Conservation (phyloP, 2,113 vertebrate genomes). For the Pterocles burchelli region DNA sequence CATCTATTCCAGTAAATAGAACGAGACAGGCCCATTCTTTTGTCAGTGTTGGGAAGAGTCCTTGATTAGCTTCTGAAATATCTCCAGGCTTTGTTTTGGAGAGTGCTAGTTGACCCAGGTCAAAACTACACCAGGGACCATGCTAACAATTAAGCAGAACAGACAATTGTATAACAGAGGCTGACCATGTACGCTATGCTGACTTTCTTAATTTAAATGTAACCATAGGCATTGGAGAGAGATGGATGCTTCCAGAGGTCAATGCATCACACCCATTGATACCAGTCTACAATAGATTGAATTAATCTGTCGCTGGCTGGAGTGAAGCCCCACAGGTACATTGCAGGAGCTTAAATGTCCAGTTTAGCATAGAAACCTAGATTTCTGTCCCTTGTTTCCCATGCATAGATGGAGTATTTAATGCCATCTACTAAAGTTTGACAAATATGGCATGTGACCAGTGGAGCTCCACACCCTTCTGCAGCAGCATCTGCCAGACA, state of each 20-base stretch:
- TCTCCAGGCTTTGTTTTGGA: slow-evolving; percentile 12
- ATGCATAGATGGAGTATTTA: not conserved
- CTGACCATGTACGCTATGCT: not conserved
- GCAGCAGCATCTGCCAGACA: not conserved
- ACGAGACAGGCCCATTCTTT: not conserved
- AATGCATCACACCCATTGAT: not conserved
- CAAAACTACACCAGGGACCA: not conserved
- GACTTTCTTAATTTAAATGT: not conserved
- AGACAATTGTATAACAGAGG: not conserved
- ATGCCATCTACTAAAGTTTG: not conserved
- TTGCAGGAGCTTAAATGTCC: not conserved
- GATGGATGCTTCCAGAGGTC: not conserved
- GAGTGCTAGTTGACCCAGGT: not conserved
- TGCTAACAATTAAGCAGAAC: not conserved
- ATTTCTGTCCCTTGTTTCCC: not conserved
- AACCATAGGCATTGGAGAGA: not conserved
- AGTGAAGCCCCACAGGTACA: not conserved
- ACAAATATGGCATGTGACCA: not conserved
- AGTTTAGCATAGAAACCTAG: not conserved
- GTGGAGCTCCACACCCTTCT: not conserved
- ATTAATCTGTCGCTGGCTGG: not conserved
- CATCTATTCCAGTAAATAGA: not conserved
- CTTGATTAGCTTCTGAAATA: not conserved
- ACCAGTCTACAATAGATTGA: not conserved
- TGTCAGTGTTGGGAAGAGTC: not conserved